Conservation (phyloP, 2,113 vertebrate species). For the Labrus mixtus region DNA sequence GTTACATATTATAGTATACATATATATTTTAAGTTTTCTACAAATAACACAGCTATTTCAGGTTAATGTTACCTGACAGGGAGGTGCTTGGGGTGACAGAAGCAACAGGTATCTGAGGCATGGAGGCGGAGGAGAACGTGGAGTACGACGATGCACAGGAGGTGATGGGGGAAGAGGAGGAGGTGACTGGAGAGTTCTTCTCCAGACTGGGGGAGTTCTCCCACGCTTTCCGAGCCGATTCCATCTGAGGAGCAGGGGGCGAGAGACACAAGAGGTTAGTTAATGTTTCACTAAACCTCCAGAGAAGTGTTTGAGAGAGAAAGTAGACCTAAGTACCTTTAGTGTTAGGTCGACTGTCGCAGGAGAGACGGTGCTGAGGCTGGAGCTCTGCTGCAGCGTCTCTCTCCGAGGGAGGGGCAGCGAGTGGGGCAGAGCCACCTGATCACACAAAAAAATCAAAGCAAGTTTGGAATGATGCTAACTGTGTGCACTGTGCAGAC, state of each 20-base stretch:
- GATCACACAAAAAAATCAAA: constrained; percentile 24
- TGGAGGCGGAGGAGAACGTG: constrained; percentile 94
- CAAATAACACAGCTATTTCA: too few species aligned
- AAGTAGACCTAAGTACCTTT: constrained; percentile 85
- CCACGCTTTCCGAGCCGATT: constrained; percentile 98
- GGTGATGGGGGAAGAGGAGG: constrained; percentile 90
- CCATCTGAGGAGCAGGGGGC: constrained; percentile 87
- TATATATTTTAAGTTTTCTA: too few species aligned
- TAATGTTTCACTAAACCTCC: background rate
- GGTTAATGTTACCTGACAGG: constrained; percentile 86
- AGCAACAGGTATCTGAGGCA: constrained; percentile 97
- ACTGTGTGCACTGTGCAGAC: background rate
- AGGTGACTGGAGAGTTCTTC: constrained; percentile 92
- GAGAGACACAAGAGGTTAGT: background rate
- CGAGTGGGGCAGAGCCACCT: constrained; percentile 96
- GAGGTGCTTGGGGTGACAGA: constrained; percentile 97
- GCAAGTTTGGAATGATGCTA: background rate
- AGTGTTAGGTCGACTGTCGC: constrained; percentile 97
- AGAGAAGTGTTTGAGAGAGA: background rate
- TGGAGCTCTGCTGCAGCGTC: constrained; percentile 94
- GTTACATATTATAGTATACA: too few species aligned
- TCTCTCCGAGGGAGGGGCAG: constrained; percentile 95
- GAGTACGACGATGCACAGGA: constrained; percentile 89
- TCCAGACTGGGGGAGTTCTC: constrained; percentile 98
- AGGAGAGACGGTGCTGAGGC: constrained; percentile 95